phyloP scores from a whole-genome alignment of 2,888 invertebrate genomes.

The Nomada ferruginata region DNA sequence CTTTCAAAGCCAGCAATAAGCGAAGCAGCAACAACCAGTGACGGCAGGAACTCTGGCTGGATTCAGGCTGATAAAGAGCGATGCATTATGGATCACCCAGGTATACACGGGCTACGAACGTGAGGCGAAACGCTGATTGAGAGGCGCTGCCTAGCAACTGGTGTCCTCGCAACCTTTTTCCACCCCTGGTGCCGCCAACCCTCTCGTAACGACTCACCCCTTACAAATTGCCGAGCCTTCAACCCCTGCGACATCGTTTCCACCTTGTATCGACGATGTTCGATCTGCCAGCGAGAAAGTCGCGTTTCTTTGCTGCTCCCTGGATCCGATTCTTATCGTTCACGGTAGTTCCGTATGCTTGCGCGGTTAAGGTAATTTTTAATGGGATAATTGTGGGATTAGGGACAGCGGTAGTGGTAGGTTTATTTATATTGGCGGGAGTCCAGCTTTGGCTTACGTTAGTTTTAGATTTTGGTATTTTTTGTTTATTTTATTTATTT shows the following conservation, averaged over 20 bases:
- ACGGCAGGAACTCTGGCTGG: conserved; percentile 34
- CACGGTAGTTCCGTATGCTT: too few species aligned
- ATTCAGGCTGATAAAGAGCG: conserved; percentile 71
- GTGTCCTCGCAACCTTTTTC: conserved; percentile 78
- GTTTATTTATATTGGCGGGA: too few species aligned
- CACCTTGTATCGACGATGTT: not conserved
- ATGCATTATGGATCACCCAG: conserved; percentile 74
- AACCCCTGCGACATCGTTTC: not conserved
- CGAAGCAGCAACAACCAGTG: conserved; percentile 42
- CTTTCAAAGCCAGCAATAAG: conserved; percentile 46
- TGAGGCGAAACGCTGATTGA: conserved; percentile 77
- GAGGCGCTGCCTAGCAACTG: conserved; percentile 83
- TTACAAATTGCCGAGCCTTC: conserved; percentile 23
- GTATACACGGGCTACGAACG: conserved; percentile 70
- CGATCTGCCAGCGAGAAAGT: not conserved
- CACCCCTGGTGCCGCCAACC: conserved; percentile 53
- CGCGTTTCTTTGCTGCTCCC: not conserved
- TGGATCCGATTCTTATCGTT: not conserved
- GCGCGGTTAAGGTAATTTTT: too few species aligned
- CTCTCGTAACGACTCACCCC: conserved; percentile 29
- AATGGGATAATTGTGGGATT: not conserved
- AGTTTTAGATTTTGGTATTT: too few species aligned
- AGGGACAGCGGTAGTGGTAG: not conserved
- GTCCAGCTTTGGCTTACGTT: too few species aligned
- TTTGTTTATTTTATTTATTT: too few species aligned